Percentiles rank a stretch among this genome's conserved stretches.
Evolutionary conservation across 2,113 vertebrate genomes (phyloP).

Genomic region (Ageneiosus marmoratus): DNA sequence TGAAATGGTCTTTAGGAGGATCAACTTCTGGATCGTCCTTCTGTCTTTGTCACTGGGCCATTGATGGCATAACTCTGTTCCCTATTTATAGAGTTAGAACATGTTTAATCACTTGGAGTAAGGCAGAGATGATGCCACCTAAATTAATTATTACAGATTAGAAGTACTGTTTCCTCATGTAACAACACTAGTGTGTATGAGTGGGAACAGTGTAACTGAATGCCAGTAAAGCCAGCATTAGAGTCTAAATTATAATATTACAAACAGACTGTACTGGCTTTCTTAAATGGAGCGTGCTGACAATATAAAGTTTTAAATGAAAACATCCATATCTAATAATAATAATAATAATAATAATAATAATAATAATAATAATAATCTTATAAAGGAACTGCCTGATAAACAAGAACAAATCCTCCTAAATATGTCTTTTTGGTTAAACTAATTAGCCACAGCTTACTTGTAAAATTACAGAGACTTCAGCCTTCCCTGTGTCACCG

Average conservation of each 20-base stretch:
- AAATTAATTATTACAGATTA: slow-evolving; percentile 49
- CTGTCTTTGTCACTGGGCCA: not conserved
- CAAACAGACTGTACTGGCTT: slow-evolving; percentile 21
- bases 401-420: not conserved
- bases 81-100: slow-evolving; percentile 29
- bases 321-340: not conserved
- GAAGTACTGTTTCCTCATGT: slow-evolving; percentile 32
- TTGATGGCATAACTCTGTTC: not conserved
- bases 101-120: slow-evolving; percentile 32
- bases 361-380: not conserved
- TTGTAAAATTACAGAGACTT: not conserved
- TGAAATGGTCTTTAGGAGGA: not conserved
- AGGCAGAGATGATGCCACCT: slow-evolving; percentile 23
- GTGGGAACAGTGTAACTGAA: slow-evolving; percentile 41
- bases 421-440: slow-evolving; percentile 26
- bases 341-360: not conserved
- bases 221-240: not conserved
- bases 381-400: not conserved
- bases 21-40: not conserved
- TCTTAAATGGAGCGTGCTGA: not conserved
- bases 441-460: slow-evolving; percentile 14
- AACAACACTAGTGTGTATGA: slow-evolving; percentile 21
- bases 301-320: not conserved
- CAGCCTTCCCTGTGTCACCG: slow-evolving; percentile 14
- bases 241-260: slow-evolving; percentile 21